Evolutionary conservation across 2,797 vertebrate species (phyloP).

Genomic region (Menidia menidia): DNA sequence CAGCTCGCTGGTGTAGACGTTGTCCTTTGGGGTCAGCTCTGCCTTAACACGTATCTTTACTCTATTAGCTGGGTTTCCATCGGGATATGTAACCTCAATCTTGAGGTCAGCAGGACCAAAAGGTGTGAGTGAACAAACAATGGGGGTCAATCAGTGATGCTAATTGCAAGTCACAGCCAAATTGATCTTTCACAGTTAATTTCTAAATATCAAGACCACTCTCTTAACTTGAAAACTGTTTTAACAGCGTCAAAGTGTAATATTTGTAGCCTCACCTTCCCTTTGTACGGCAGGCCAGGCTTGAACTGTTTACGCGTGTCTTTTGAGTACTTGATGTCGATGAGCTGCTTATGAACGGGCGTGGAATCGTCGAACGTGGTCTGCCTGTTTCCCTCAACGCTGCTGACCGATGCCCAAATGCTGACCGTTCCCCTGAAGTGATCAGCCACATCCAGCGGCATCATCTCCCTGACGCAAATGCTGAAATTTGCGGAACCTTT

Average conservation of each 20-base stretch:
- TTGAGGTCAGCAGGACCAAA: constrained; percentile 45
- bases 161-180: neutral
- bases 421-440: constrained; percentile 92
- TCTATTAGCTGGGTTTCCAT: constrained; percentile 90
- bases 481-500: constrained; percentile 88
- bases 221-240: neutral
- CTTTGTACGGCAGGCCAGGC: constrained; percentile 92
- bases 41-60: constrained; percentile 91
- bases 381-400: constrained; percentile 88
- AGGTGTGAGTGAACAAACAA: neutral
- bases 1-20: constrained; percentile 89
- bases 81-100: constrained; percentile 93
- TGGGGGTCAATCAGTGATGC: neutral
- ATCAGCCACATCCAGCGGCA: constrained; percentile 90
- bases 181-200: neutral
- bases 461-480: constrained; percentile 92
- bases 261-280: constrained; percentile 83
- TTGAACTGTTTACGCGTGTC: constrained; percentile 96
- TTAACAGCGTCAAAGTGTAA: neutral
- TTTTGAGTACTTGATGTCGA: constrained; percentile 92
- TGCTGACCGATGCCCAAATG: constrained; percentile 90
- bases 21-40: constrained; percentile 91
- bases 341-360: constrained; percentile 92
- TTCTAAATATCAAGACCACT: neutral
- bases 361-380: constrained; percentile 92